These are phyloP conservation scores for Ptilonorhynchus violaceus DNA, from an alignment of 2,113 vertebrate species.

Conservation along the genomic window DNA sequence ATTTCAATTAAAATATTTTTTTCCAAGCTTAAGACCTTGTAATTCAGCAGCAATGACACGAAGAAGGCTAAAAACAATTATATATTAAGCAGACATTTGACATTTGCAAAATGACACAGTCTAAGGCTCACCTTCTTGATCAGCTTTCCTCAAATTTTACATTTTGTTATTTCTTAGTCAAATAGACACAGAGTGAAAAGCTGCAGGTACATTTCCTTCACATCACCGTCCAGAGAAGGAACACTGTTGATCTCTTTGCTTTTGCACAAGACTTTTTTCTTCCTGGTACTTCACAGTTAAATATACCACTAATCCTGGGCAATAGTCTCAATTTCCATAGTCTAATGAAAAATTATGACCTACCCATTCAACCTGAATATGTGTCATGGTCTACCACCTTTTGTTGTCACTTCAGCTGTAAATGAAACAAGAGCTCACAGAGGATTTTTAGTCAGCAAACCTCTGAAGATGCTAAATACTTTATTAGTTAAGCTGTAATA, in stretches of 20 bases:
- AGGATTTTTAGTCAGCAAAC: neutral
- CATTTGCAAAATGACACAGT: neutral
- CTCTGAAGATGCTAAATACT: neutral
- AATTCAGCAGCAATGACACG: neutral
- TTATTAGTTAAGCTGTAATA: neutral
- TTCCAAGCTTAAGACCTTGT: neutral
- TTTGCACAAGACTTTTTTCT: neutral
- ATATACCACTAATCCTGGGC: neutral
- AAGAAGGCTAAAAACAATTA: neutral
- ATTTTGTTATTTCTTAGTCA: neutral
- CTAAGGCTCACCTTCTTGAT: neutral
- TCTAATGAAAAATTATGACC: neutral
- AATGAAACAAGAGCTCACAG: neutral
- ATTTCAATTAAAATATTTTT: neutral
- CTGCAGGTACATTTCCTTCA: neutral
- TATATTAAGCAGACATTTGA: neutral
- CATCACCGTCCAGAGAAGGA: neutral
- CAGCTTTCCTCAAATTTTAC: neutral
- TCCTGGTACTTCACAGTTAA: neutral
- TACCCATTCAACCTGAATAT: neutral
- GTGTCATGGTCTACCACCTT: neutral
- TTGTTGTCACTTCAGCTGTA: neutral
- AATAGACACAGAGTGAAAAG: neutral
- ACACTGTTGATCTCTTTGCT: neutral
- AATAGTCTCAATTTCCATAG: neutral